A percentile compares a stretch with the other conserved stretches of the same genome.
Conservation (phyloP, 2,113 vertebrate genomes). For the Gadus macrocephalus region DNA sequence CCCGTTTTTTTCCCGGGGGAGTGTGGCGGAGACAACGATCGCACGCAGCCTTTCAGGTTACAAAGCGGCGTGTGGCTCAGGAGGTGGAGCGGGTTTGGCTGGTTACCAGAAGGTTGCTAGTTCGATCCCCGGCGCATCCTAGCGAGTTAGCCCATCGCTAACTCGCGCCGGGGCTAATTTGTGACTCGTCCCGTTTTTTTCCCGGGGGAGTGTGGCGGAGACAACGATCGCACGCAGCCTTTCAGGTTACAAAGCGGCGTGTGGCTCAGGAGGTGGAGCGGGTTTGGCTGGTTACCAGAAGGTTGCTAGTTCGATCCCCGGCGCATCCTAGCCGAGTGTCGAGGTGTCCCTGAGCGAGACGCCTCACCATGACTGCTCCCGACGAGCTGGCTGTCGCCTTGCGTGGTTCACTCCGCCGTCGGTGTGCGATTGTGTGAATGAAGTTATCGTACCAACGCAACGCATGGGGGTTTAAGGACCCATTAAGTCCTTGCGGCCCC, state of each 20-base stretch:
- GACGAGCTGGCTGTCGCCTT: no score
- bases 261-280: constrained; percentile 4
- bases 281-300: background rate
- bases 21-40: constrained; percentile 11
- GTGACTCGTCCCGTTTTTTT: constrained; percentile 25
- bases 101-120: background rate
- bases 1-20: constrained; percentile 17
- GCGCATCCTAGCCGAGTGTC: no score
- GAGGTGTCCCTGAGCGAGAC: no score
- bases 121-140: no score
- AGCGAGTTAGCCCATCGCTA: background rate
- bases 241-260: constrained; percentile 11
- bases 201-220: background rate
- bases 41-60: constrained; percentile 5
- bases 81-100: constrained; percentile 1
- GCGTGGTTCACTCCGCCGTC: no score
- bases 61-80: constrained; percentile 13
- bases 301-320: no score
- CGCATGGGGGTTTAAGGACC: no score
- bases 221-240: constrained; percentile 4
- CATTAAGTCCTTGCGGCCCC: no score
- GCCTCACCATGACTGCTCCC: no score
- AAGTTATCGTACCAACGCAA: no score
- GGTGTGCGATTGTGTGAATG: background rate
- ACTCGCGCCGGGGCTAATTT: constrained; percentile 16